Evolutionary conservation across 2,113 vertebrate genomes (phyloP).

Genomic region (Empidonax traillii): DNA sequence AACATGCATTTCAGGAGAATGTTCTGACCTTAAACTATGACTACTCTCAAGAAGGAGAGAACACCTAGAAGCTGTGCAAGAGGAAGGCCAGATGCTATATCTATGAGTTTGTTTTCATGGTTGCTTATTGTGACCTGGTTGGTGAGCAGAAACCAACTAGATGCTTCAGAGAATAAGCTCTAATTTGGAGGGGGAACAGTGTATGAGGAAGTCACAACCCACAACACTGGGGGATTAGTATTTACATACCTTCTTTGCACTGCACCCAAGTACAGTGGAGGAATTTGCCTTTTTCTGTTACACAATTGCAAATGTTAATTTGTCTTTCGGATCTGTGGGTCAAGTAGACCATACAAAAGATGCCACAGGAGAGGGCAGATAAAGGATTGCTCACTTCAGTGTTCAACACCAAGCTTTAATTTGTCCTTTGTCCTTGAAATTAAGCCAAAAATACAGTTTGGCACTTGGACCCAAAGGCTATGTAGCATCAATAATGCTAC

Average conservation of each 20-base stretch:
- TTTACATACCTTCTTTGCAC: background rate
- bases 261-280: background rate
- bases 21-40: background rate
- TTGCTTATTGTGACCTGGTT: background rate
- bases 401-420: background rate
- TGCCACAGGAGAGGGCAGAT: background rate
- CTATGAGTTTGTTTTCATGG: background rate
- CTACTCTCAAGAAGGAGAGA: background rate
- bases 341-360: background rate
- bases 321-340: background rate
- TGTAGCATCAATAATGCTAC: background rate
- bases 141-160: background rate
- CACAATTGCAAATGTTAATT: background rate
- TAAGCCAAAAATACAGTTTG: background rate
- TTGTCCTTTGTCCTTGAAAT: conserved; percentile 14
- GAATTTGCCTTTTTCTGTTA: background rate
- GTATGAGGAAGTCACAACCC: background rate
- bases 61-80: background rate
- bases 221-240: background rate
- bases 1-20: background rate
- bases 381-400: background rate
- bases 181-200: background rate
- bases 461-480: background rate
- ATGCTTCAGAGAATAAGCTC: background rate
- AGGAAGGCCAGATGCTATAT: background rate